Evolutionary conservation across 2,113 vertebrate species (phyloP), one percentile per base, ranked within the genome.

Genomic region (Manacus vitellinus): DNA sequence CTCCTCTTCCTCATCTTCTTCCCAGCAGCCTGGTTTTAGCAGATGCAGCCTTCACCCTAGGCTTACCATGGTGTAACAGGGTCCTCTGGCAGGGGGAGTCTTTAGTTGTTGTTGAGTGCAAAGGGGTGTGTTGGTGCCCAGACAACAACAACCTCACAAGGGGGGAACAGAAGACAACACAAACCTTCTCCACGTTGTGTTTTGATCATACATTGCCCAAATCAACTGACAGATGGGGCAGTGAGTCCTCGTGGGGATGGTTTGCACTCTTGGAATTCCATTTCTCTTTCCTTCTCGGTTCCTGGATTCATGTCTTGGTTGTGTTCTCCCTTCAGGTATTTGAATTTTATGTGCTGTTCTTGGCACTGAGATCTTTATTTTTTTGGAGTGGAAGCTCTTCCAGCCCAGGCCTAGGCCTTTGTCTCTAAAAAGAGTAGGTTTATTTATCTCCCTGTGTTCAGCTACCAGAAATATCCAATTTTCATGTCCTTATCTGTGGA

Each of bases 81-180:
- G 95, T 96, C 89, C 82, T 63, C 59, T 85, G 95, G 82, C 89
- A 90, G 81, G 81, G 91, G 62, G 93, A 89, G 91, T 94, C 94
- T 95, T 94, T 63, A 91, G 81, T 76, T 85, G 73, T 94, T 84
- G 81, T 91, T 74, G 52, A 75, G 74, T 3, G 23, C 16, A 30
- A 61, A 37, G 1, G 1, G 8, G 21, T 1, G 4, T 47, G 19
- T 44, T 4, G 28, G 33, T 61, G 77, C 55, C 21, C 0, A 8
- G 65, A 4, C 76, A 54, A 2, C 19, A 27, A 14, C 11, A 80
- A 4, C 79, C 62, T 37, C 49, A 6, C 0, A 41, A 0, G 5
- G 28, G 35, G 24, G 28, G n/a, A 56, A 74, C 16, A 0, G 4
- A 11, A 83, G 75, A 10, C 35, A 16, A 15, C 9, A 6, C 8